phyloP scores from a whole-genome alignment of 1,140 invertebrate genomes.

The Caenorhabditis briggsae region DNA sequence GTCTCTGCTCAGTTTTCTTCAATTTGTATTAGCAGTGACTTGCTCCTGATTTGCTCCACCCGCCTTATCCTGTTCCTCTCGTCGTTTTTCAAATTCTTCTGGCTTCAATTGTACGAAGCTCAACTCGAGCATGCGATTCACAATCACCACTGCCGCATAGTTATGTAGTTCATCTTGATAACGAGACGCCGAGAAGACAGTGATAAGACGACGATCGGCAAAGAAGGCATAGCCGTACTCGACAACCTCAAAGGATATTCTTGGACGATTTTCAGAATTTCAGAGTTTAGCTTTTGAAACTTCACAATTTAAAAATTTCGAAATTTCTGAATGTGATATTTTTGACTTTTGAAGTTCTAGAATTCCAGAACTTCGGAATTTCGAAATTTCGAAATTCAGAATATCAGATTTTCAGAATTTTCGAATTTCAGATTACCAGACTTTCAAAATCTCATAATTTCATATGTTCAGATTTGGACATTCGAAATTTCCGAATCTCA shows the following conservation, averaged over 20 bases:
- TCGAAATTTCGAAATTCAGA: no score
- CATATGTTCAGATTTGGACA: no score
- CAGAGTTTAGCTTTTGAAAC: slow-evolving; percentile 53
- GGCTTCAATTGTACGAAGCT: slow-evolving; percentile 70
- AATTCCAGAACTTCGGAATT: no score
- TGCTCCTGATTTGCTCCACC: background rate
- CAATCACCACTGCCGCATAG: slow-evolving; percentile 68
- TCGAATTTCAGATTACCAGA: no score
- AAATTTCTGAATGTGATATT: no score
- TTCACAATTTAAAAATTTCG: no score
- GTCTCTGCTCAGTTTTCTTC: background rate
- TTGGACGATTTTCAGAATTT: background rate
- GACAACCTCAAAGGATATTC: slow-evolving; percentile 77
- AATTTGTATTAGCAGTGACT: slow-evolving; percentile 1
- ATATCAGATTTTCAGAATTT: no score
- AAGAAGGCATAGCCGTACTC: slow-evolving; percentile 82
- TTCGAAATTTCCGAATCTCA: no score
- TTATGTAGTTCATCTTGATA: slow-evolving; percentile 71
- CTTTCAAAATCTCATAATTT: no score
- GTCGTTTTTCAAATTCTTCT: slow-evolving; percentile 62
- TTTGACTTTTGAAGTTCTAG: no score
- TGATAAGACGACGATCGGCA: slow-evolving; percentile 64
- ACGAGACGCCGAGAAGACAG: slow-evolving; percentile 68
- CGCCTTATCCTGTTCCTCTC: slow-evolving; percentile 13
- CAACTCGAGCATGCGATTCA: slow-evolving; percentile 64